Conservation (phyloP, 2,113 vertebrate species). For the Solea senegalensis region DNA sequence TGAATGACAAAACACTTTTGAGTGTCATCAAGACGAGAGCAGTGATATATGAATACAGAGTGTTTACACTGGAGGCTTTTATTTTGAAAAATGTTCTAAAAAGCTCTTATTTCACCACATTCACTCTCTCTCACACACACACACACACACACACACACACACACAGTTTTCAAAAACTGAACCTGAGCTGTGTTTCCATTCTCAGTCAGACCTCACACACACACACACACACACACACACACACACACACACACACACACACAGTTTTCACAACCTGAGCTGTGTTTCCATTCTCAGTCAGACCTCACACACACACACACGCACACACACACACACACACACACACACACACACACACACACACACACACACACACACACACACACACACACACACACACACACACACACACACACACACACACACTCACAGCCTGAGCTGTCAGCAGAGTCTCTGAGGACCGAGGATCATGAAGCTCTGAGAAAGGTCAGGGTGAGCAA, state of each 20-base stretch:
- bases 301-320: not conserved
- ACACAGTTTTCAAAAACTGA: not conserved
- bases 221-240: not conserved
- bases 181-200: not conserved
- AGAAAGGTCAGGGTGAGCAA: slow-evolving; percentile 49
- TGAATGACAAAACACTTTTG: too few species aligned
- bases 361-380: not conserved
- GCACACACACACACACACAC: slow-evolving; percentile 11
- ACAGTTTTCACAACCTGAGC: too few species aligned
- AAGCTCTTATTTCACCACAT: too few species aligned
- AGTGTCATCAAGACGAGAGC: too few species aligned
- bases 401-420: slow-evolving; percentile 2
- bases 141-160: too few species aligned
- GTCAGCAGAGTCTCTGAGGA: slow-evolving; percentile 43
- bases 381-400: slow-evolving; percentile 12
- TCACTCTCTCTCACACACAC: too few species aligned
- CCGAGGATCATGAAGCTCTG: slow-evolving; percentile 49
- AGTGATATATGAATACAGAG: too few species aligned
- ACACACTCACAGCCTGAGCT: slow-evolving; percentile 27
- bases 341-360: not conserved
- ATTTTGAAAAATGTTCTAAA: too few species aligned
- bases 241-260: slow-evolving; percentile 1
- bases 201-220: not conserved
- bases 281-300: too few species aligned
- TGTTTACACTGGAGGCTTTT: too few species aligned